Base-by-base conservation (phyloP, 2,888 invertebrate species). In the Hypomecis punctinalis region DNA sequence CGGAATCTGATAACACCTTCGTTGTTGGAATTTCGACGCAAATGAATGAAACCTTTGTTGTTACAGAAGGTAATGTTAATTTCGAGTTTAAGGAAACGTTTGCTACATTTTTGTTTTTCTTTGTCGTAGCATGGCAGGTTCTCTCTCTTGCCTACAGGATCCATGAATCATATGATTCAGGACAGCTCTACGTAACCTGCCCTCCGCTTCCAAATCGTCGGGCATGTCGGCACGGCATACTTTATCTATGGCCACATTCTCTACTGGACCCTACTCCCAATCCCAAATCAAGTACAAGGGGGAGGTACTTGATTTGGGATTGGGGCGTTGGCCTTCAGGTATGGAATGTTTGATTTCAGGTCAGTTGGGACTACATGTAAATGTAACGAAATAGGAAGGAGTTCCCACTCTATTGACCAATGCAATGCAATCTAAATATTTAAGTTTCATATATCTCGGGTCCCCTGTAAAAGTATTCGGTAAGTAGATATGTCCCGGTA, bases 391-490 rank as follows among this genome's bases (percentile, higher is more conserved):
- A 61, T 54, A 61, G 0, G 54, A 54, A 13, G 48, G 53, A 0
- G 43, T 13, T 43, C 52, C 53, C 37, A 60, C 46, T 33, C 47
- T 53, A 33, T 46, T 60, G 6, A 60, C 52, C 33, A 60, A 37
- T 10, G 54, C 61, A 1, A 54, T 46, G 9, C 46, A 46, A 46
- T 23, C 46, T 23, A 8, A 9, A 4, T 8, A 46, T 9, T 46
- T 46, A 0, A 8, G 46, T 46, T 8, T 6, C 46, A 46, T 46
- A 23, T 23, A 46, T 8, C 46, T 7, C 46, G 61, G 61, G 7
- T 54, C 48, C 0, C 61, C 61, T 23, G 61, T 61, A 36, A 61
- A 61, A 54, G 48, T 48, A 10, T 40, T 54, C 35, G 48, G 54
- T 35, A 54, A 43, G 46, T 46, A 46, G 8, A 46, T 46, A 46